Percentiles rank a stretch among this genome's conserved stretches.
phyloP scores from a whole-genome alignment of 2,113 vertebrate species.

The Solea senegalensis region DNA sequence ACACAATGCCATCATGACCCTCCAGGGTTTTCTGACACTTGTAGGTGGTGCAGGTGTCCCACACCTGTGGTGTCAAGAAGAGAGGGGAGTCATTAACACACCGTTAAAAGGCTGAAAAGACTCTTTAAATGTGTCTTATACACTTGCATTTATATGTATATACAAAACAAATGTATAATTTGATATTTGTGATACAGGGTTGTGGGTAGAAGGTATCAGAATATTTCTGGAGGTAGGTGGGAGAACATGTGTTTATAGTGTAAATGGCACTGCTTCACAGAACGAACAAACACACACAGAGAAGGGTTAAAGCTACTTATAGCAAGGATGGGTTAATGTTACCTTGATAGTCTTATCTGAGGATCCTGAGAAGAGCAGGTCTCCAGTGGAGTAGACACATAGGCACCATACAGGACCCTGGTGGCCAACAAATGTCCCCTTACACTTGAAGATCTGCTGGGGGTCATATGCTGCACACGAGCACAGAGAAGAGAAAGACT shows the following conservation, averaged over 20 bases:
- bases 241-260: too few species aligned
- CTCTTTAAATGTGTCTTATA: too few species aligned
- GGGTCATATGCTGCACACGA: constrained; percentile 91
- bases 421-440: constrained; percentile 98
- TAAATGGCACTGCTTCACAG: too few species aligned
- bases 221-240: too few species aligned
- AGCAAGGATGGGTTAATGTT: background rate
- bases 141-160: too few species aligned
- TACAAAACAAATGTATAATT: too few species aligned
- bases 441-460: constrained; percentile 99
- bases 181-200: too few species aligned
- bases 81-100: background rate
- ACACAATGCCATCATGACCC: constrained; percentile 96
- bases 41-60: constrained; percentile 99
- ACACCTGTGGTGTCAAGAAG: constrained; percentile 82
- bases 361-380: constrained; percentile 97
- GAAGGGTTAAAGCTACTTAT: background rate
- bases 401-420: constrained; percentile 98
- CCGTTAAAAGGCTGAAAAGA: background rate
- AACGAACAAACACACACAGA: background rate
- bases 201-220: too few species aligned
- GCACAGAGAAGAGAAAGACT: constrained; percentile 11
- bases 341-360: constrained; percentile 99
- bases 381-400: constrained; percentile 97
- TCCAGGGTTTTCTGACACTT: constrained; percentile 99